Percentiles rank a stretch among this genome's conserved stretches.
Evolutionary conservation across 2,113 vertebrate genomes (phyloP).

Genomic region (Ageneiosus marmoratus): DNA sequence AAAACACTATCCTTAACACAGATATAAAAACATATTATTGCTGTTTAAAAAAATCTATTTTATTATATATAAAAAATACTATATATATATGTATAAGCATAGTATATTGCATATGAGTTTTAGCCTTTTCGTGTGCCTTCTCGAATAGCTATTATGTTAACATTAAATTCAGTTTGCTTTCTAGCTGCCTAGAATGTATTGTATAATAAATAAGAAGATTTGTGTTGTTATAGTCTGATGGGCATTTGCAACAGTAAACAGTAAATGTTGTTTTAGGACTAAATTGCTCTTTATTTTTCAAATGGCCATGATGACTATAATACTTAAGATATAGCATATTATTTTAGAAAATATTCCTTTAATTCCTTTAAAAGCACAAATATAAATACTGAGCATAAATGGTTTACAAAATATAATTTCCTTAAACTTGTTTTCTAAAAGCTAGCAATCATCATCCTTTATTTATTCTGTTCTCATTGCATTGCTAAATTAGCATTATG

Average conservation of each 20-base stretch:
- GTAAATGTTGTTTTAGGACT: not conserved
- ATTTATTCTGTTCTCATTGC: not conserved
- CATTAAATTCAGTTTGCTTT: not conserved
- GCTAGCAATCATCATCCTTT: not conserved
- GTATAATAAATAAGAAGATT: not conserved
- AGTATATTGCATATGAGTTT: not conserved
- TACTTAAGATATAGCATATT: not conserved
- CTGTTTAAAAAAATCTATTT: too few relatives aligned
- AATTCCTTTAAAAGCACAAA: not conserved
- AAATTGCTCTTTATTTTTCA: not conserved
- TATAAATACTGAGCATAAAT: not conserved
- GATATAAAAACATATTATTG: not conserved
- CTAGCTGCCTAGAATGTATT: not conserved
- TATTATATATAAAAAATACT: too few relatives aligned
- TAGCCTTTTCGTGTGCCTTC: not conserved
- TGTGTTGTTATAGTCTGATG: not conserved
- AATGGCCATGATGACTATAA: not conserved
- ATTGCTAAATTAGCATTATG: constrained; percentile 2
- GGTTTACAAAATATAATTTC: constrained; percentile 1
- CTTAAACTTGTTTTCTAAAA: constrained; percentile 25
- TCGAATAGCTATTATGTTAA: not conserved
- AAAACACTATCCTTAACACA: not conserved
- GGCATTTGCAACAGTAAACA: not conserved
- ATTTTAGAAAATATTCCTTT: not conserved
- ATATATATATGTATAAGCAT: not conserved